A percentile compares a stretch with the other conserved stretches of the same genome.
Evolutionary conservation across 2,113 vertebrate species (phyloP).

Genomic region (Dascyllus trimaculatus): DNA sequence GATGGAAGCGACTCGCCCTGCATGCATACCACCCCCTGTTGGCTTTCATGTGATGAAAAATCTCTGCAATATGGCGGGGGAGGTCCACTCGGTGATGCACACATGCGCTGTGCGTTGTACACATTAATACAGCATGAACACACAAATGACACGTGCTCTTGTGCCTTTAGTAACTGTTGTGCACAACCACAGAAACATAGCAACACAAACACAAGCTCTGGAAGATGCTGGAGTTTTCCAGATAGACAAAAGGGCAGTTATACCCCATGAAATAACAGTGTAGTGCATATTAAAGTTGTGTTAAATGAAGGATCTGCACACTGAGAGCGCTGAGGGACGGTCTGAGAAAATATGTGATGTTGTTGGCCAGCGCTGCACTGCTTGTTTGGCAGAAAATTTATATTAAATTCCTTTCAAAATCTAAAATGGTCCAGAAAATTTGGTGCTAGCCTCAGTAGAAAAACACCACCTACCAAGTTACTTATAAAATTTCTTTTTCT

Average conservation of each 20-base stretch:
- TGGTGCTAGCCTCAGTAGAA: constrained; percentile 28
- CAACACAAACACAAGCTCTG: constrained; percentile 12
- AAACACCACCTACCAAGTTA: constrained; percentile 32
- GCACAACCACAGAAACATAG: constrained; percentile 26
- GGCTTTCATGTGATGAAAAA: constrained; percentile 84
- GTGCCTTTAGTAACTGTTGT: constrained; percentile 26
- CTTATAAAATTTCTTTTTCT: constrained; percentile 18
- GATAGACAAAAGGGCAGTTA: background rate
- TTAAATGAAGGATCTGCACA: constrained; percentile 21
- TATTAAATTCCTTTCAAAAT: constrained; percentile 55
- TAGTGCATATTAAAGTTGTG: constrained; percentile 4
- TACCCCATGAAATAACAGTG: constrained; percentile 15
- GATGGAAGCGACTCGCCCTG: constrained; percentile 84
- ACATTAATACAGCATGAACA: constrained; percentile 24
- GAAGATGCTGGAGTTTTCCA: constrained; percentile 19
- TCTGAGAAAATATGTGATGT: constrained; percentile 56
- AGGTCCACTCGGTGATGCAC: constrained; percentile 55
- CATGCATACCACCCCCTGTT: constrained; percentile 86
- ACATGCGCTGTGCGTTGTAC: constrained; percentile 39
- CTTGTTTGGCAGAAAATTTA: constrained; percentile 52
- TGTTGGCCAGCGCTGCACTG: constrained; percentile 25
- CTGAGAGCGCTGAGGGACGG: constrained; percentile 27
- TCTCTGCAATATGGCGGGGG: constrained; percentile 73
- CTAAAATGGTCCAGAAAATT: constrained; percentile 13
- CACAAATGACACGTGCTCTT: constrained; percentile 18